Evolutionary conservation across 2,888 invertebrate genomes (phyloP).

Genomic region (Mimumesa dahlbomi): DNA sequence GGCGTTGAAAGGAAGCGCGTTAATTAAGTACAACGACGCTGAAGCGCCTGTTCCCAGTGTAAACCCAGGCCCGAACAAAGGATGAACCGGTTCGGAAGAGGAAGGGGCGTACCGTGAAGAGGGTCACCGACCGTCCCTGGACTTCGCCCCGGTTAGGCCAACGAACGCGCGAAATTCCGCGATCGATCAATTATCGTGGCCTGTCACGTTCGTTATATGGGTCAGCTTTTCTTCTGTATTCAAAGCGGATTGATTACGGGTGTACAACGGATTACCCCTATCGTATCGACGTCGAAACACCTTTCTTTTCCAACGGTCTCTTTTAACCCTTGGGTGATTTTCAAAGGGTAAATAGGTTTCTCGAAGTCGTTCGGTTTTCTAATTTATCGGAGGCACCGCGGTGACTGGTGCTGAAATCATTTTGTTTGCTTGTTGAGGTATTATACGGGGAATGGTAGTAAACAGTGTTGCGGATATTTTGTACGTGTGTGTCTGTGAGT

Average conservation of each 20-base stretch:
- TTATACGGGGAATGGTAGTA: too few species aligned
- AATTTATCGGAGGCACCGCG: too few species aligned
- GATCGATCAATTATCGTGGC: slow-evolving; percentile 52
- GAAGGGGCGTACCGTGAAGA: slow-evolving; percentile 21
- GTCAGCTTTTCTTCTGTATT: slow-evolving; percentile 18
- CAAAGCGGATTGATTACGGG: slow-evolving; percentile 20
- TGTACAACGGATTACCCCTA: too few species aligned
- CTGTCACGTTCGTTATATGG: slow-evolving; percentile 27
- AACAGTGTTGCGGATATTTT: too few species aligned
- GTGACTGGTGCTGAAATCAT: too few species aligned
- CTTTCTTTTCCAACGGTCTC: slow-evolving; percentile 1
- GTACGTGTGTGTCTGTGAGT: too few species aligned
- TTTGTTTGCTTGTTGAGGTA: too few species aligned
- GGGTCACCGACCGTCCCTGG: slow-evolving; percentile 38
- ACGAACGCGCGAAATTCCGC: slow-evolving; percentile 39
- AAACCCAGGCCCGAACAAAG: slow-evolving; percentile 58
- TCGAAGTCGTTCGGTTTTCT: too few species aligned
- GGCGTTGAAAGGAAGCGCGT: slow-evolving; percentile 63
- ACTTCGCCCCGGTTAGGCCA: slow-evolving; percentile 18
- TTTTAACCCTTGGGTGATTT: too few species aligned
- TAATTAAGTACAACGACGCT: slow-evolving; percentile 64
- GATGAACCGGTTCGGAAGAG: slow-evolving; percentile 47
- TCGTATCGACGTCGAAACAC: too few species aligned
- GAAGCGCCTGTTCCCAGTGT: slow-evolving; percentile 52
- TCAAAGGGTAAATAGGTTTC: too few species aligned